Base-by-base conservation (phyloP, 2,888 invertebrate genomes). In the Nomada fucata region DNA sequence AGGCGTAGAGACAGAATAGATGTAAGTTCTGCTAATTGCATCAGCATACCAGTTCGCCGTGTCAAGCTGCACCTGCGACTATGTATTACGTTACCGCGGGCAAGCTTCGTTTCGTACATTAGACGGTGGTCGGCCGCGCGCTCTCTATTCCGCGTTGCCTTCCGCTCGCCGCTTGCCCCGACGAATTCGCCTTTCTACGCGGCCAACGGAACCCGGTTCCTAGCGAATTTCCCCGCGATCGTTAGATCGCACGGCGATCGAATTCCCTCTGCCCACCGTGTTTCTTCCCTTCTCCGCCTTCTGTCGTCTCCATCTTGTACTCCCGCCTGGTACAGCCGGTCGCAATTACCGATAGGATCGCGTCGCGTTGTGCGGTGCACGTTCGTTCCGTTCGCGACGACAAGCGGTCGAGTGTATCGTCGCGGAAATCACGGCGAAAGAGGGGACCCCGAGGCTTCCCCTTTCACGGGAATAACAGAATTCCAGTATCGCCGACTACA, bases 31-130 rank as follows among this genome's bases (percentile, higher is more conserved):
- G 86, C 91, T 92, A 92, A 92, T 92, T 92, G 91, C 92, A 92
- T 92, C 92, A 91, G 90, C 92, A 91, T 92, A 91, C 92, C 90
- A 90, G 91, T 90, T 90, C 84, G 86, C 90, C 88, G 84, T 89
- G 86, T 89, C 91, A 90, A 91, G 89, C 91, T 89, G 89, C 92
- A 92, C 91, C 91, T 92, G 92, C 86, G 90, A 86, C 88, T 86
- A 36, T 36, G 36, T 36, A 84, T 88, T 88, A 80, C 89, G 71
- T 68, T 81, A 75, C 82, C 75, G 20, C 59, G 67, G 36, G 44
- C 69, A 55, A 71, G 61, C 61, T 69, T 65, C 75, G 74, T 52
- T 26, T 26, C 63, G 53, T 36, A 61, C n/a, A 53, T 50, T 61
- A 29, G 23, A 2, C 53, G 42, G 7, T 26, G 26, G 15, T 10